These are phyloP conservation scores for Syndactyla subalaris DNA, from an alignment of 2,797 vertebrate genomes.

Conservation along the genomic window DNA sequence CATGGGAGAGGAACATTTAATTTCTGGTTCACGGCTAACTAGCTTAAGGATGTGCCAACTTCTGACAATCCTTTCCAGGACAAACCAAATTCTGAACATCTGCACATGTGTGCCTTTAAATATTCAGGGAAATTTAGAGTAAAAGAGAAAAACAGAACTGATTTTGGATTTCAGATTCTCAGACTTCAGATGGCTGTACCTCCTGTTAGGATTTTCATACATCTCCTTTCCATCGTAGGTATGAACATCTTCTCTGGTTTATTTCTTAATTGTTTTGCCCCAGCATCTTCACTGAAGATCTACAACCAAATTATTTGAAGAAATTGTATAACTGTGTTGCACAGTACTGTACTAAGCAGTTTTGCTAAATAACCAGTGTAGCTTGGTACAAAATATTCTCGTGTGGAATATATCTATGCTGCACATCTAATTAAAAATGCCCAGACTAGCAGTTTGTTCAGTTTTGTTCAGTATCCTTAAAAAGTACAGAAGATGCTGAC, in stretches of 20 bases:
- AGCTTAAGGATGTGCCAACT: neutral
- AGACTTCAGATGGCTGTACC: neutral
- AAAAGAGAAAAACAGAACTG: neutral
- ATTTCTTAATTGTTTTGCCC: neutral
- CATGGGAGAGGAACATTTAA: neutral
- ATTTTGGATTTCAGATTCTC: neutral
- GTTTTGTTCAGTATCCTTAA: conserved; percentile 29
- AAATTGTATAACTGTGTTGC: neutral
- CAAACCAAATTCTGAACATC: neutral
- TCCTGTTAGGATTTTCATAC: neutral
- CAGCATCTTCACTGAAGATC: neutral
- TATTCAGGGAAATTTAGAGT: neutral
- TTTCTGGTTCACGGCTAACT: neutral
- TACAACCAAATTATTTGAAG: neutral
- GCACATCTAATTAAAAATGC: conserved; percentile 32
- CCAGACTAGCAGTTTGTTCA: conserved; percentile 23
- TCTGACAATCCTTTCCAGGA: neutral
- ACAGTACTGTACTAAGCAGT: neutral
- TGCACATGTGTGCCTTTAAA: neutral
- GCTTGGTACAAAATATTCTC: neutral
- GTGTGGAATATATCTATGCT: neutral
- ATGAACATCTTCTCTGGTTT: neutral
- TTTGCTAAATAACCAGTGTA: neutral
- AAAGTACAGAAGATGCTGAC: conserved; percentile 32
- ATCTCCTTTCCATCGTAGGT: neutral